Conservation (phyloP, 2,113 vertebrate genomes). For the Cephalopterus ornatus region DNA sequence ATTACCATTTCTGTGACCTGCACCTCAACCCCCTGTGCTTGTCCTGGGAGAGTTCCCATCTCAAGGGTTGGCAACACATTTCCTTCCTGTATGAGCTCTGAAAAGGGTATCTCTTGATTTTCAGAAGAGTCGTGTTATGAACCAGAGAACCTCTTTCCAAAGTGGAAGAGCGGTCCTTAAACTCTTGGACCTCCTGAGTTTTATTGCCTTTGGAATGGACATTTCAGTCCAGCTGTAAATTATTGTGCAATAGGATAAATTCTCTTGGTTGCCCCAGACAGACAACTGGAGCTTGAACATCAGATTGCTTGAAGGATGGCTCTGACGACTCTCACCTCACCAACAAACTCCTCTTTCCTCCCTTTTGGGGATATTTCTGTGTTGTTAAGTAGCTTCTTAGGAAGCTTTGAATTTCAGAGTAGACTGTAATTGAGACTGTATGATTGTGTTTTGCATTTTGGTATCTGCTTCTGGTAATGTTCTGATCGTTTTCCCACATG, state of each 20-base stretch:
- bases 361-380: neutral
- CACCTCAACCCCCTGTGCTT: neutral
- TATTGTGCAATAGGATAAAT: neutral
- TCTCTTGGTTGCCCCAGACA: neutral
- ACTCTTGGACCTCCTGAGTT: neutral
- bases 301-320: neutral
- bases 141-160: neutral
- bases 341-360: neutral
- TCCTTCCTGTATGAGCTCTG: neutral
- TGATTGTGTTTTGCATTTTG: neutral
- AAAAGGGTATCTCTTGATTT: neutral
- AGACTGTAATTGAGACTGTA: neutral
- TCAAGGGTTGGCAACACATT: neutral
- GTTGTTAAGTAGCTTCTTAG: neutral
- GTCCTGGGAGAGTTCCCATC: neutral
- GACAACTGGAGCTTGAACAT: neutral
- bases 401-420: neutral
- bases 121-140: neutral
- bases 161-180: neutral
- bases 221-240: neutral
- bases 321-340: neutral
- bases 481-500: neutral
- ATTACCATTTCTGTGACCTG: neutral
- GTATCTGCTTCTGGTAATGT: neutral
- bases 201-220: neutral